phyloP scores from a whole-genome alignment of 2,113 vertebrate species.

The Leuciscus idus region DNA sequence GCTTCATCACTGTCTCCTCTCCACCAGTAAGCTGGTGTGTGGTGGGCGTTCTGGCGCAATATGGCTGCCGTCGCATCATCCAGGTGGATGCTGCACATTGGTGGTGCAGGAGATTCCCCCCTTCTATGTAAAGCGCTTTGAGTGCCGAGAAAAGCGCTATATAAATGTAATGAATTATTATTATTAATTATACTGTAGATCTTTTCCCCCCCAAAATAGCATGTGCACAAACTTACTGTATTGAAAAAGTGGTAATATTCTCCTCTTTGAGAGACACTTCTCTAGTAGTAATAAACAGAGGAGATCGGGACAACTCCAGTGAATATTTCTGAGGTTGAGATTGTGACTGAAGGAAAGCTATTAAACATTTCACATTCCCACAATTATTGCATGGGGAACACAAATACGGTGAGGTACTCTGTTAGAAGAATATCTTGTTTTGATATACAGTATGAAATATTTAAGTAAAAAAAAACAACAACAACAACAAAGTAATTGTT shows the following conservation, averaged over 20 bases:
- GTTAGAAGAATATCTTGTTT: neutral
- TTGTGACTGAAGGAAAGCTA: neutral
- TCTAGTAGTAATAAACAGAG: neutral
- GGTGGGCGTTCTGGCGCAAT: too few relatives aligned
- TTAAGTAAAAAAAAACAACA: too few relatives aligned
- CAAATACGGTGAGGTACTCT: neutral
- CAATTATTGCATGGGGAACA: neutral
- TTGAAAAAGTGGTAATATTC: neutral
- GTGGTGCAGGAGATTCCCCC: too few relatives aligned
- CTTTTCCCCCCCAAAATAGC: neutral
- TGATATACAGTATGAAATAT: neutral
- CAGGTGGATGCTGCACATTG: too few relatives aligned
- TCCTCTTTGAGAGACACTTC: neutral
- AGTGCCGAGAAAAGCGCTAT: too few relatives aligned
- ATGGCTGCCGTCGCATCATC: too few relatives aligned
- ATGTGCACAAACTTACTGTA: neutral
- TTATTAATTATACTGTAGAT: too few relatives aligned
- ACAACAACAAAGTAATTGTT: too few relatives aligned
- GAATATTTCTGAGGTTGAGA: neutral
- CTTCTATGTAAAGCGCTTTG: too few relatives aligned
- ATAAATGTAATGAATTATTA: too few relatives aligned
- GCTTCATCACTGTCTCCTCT: too few relatives aligned
- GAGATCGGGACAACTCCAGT: neutral
- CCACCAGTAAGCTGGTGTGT: too few relatives aligned
- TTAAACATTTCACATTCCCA: neutral